These are phyloP conservation scores for Halocynthia aurantium DNA, from an alignment of 23 tunicate species.

Conservation along the genomic window DNA sequence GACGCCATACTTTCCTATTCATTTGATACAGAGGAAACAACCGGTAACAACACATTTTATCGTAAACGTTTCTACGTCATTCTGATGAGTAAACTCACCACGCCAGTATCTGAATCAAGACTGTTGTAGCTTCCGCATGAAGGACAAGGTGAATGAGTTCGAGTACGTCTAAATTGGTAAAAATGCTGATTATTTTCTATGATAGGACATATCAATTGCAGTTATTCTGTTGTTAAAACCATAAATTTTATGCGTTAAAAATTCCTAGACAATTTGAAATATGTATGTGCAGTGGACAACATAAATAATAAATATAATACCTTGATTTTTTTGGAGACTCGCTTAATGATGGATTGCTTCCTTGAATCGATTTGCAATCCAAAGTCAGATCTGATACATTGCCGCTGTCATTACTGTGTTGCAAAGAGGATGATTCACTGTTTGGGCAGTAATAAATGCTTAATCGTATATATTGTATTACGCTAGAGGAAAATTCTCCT, in stretches of 20 bases:
- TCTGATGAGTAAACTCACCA: slow-evolving; percentile 36
- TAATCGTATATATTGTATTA: too few relatives aligned
- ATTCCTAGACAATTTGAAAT: too few relatives aligned
- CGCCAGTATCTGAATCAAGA: slow-evolving; percentile 77
- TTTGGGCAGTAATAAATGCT: not conserved
- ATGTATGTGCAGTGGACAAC: not conserved
- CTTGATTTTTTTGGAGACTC: slow-evolving; percentile 69
- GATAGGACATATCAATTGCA: too few relatives aligned
- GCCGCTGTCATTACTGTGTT: slow-evolving; percentile 63
- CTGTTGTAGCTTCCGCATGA: slow-evolving; percentile 70
- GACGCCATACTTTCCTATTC: slow-evolving; percentile 58
- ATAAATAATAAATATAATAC: slow-evolving; percentile 2
- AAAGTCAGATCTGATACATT: slow-evolving; percentile 53
- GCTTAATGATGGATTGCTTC: slow-evolving; percentile 62
- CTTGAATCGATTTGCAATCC: slow-evolving; percentile 66
- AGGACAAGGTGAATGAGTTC: slow-evolving; percentile 72
- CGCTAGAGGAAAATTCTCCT: too few relatives aligned
- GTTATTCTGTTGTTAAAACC: too few relatives aligned
- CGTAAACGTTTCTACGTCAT: not conserved
- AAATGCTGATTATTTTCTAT: not conserved
- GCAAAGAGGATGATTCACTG: slow-evolving; percentile 33
- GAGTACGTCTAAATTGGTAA: slow-evolving; percentile 15
- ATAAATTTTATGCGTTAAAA: too few relatives aligned
- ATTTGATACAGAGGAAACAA: not conserved
- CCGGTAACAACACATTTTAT: not conserved